A percentile compares a stretch with the other conserved stretches of the same genome.
These are phyloP conservation scores for Ennomos erosarius DNA, from an alignment of 2,888 invertebrate genomes.

Conservation along the genomic window DNA sequence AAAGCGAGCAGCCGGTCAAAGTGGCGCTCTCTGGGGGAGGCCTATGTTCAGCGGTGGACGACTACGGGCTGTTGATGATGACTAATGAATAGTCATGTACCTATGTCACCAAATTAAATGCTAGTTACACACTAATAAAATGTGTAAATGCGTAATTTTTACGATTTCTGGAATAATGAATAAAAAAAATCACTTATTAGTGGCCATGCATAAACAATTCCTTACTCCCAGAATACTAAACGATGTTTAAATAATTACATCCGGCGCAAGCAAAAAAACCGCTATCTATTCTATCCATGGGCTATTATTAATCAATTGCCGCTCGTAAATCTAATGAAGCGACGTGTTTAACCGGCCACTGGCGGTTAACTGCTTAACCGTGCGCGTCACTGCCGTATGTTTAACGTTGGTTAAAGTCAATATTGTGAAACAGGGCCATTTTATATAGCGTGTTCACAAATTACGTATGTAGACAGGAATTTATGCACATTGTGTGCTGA, in stretches of 20 bases:
- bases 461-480: neutral
- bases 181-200: neutral
- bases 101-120: too few species aligned
- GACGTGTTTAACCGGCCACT: conserved; percentile 27
- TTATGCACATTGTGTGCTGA: too few species aligned
- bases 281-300: conserved; percentile 31
- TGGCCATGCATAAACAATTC: conserved; percentile 4
- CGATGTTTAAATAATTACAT: conserved; percentile 7
- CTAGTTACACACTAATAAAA: too few species aligned
- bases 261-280: conserved; percentile 13
- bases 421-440: conserved; percentile 4
- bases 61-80: too few species aligned
- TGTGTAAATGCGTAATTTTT: too few species aligned
- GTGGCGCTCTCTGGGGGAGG: too few species aligned
- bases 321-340: conserved; percentile 46
- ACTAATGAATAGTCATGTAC: too few species aligned
- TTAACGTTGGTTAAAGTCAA: conserved; percentile 10
- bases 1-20: too few species aligned
- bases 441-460: neutral
- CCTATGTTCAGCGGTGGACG: too few species aligned
- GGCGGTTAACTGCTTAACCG: conserved; percentile 20
- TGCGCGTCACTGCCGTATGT: conserved; percentile 9
- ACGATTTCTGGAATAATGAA: neutral
- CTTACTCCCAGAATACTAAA: neutral
- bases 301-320: conserved; percentile 50